Base-by-base conservation (phyloP, 1,140 invertebrate genomes). In the Melipona quadrifasciata region DNA sequence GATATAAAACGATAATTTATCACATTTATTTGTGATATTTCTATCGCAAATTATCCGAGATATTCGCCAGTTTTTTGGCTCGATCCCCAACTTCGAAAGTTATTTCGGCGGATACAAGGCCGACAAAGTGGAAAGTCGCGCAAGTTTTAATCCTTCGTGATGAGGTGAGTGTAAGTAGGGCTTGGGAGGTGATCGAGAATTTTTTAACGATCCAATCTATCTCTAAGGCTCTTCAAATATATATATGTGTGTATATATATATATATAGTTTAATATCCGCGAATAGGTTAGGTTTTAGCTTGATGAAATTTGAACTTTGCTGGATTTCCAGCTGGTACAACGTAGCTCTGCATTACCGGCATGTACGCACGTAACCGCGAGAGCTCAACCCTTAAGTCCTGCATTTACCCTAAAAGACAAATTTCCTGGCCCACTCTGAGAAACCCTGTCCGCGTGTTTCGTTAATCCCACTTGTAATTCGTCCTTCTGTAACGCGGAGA, bases 231-330 rank as follows among this genome's bases (percentile, higher is more conserved):
- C 8, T 55, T 73, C 11, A 31, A 31, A 31, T 31, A 31, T 31
- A 31, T 31, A 31, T 31, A 31, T 31, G 2, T 31, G 2, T 31
- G 2, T 31, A 31, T 2, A 31, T 31, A 31, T 31, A 31, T 31
- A 31, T 57, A 53, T 71, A 76, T 80, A 76, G 61, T 71, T 74
- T 86, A 86, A 84, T 34, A 47, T 24, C 77, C 61, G 67, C 73
- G 51, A 78, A 84, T 70, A 57, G 65, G 64, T 67, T 47, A 74
- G 84, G 85, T 6, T 47, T 47, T 58, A 39, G 73, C 73, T 89
- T 87, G 87, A 90, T 89, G 88, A 90, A 90, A 90, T 90, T 88
- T 75, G 75, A 86, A 89, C 85, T 80, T 76, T 27, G 55, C 67
- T 67, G 75, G 85, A 90, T 90, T 85, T 84, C 34, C 84, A 31